Evolutionary conservation across 2,113 vertebrate genomes (phyloP), one percentile per base, ranked within the genome.

Genomic region (Cavia aperea): DNA sequence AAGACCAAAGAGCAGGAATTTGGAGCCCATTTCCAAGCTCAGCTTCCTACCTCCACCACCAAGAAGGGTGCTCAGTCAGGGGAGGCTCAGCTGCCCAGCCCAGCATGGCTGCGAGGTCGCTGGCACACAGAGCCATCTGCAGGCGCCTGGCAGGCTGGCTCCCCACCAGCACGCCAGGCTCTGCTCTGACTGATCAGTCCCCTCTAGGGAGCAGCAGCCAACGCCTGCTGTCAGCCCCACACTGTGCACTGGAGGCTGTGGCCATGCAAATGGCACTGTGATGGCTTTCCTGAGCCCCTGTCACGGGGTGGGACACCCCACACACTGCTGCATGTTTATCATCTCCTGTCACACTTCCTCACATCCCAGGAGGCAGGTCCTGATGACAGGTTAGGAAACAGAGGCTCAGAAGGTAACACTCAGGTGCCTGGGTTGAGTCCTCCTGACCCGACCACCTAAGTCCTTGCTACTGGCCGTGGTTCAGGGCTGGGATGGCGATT

Each of bases 61-160:
- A 0, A 8, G 68, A 12, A 29, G 9, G 62, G 29, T 0, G 0
- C 54, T 15, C 1, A 2, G 36, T 15, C 1, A 2, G 36, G 60
- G 36, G 33, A n/a, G 49, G 60, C 77, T 16, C 62, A 21, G 29
- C 16, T 33, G 54, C 24, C 51, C 79, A 15, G 72, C 56, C 62
- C 3, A 0, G 1, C 24, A 79, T 2, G 6, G 29, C 65, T 58
- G 7, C 16, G 18, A 75, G 19, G 86, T 58, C 9, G 0, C 29
- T 1, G 0, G 36, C 89, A 6, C 1, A 49, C 49, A 5, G 66
- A 60, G 26, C 0, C 0, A 10, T 18, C 56, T 4, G 51, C 54
- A 7, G 62, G 43, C 36, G 56, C 23, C n/a, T 39, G 33, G 60
- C 58, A 7, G 15, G 39, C 11, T 16, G 36, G 86, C 29, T 79